Conservation (phyloP, 2,113 vertebrate genomes). For the Corynorhinus townsendii region DNA sequence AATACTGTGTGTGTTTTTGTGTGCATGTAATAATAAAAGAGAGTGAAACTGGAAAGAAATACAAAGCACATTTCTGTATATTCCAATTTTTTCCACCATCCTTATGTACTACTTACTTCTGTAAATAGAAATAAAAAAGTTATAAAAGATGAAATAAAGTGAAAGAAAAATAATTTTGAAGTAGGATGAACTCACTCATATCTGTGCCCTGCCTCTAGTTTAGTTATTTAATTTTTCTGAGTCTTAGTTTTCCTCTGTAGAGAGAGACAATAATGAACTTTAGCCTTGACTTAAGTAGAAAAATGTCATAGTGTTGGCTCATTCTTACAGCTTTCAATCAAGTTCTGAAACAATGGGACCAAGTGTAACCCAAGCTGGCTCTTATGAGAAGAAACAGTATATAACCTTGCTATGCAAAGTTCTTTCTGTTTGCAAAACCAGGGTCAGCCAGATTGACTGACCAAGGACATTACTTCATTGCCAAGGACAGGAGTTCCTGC, state of each 20-base stretch:
- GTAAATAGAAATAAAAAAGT: neutral
- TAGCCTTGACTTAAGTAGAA: neutral
- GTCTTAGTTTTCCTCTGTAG: neutral
- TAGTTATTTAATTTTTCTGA: neutral
- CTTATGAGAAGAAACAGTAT: conserved; percentile 6
- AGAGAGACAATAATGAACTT: neutral
- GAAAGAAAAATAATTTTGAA: neutral
- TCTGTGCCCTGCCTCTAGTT: neutral
- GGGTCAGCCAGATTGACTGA: neutral
- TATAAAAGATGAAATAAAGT: neutral
- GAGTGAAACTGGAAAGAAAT: neutral
- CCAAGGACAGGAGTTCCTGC: neutral
- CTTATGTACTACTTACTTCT: neutral
- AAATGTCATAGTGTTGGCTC: neutral
- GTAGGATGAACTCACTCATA: neutral
- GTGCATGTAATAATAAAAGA: neutral
- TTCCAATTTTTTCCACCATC: neutral
- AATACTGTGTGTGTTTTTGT: neutral
- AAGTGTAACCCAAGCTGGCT: neutral
- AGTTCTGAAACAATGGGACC: neutral
- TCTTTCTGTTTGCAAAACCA: conserved; percentile 23
- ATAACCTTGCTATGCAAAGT: neutral
- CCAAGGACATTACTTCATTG: conserved; percentile 11
- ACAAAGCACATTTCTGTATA: neutral
- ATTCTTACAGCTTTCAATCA: neutral